Evolutionary conservation across 1,140 invertebrate species (phyloP), one percentile per base, ranked within the genome.

Genomic region (Ips typographus): DNA sequence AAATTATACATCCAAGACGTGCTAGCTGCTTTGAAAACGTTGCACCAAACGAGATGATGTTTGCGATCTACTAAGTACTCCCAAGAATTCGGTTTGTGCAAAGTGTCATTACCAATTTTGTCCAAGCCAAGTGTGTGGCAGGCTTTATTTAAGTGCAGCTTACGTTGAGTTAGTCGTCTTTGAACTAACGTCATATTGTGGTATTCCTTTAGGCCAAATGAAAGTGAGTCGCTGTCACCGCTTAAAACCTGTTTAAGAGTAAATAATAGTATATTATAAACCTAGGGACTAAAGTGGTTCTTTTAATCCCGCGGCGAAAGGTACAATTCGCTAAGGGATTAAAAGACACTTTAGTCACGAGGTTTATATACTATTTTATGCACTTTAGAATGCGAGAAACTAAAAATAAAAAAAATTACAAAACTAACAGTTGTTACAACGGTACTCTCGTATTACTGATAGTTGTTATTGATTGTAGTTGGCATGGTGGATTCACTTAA

Each of bases 1-100:
- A 93, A 93, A 81, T 93, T 93, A 80, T 92, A 93, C 90, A 94
- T 92, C 92, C 92, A 94, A 0, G 92, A 93, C 1, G 92, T 91
- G 40, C 91, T 93, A 1, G 91, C 93, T 6, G 92, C 91, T 84
- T 94, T 93, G 79, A 93, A 94, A 62, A 94, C 87, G 78, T 93
- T 93, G 78, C 92, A 94, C 88, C 92, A 94, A 75, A 93, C 89
- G 56, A 93, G 83, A 75, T 90, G 90, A 78, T 92, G 88, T 75
- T 91, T 87, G 73, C 85, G 84, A 79, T 91, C 91, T 72, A 93
- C 88, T 72, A 93, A 84, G 77, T 92, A 94, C 77, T 94, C 91
- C 92, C 91, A 93, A 2, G 92, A 88, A 73, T 93, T 91, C 3
- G 89, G 88, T 71, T 83, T 84, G 72, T 89, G 88, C 70, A 89